Base-by-base conservation (phyloP, 2,888 invertebrate species). In the Cantharis rustica region DNA sequence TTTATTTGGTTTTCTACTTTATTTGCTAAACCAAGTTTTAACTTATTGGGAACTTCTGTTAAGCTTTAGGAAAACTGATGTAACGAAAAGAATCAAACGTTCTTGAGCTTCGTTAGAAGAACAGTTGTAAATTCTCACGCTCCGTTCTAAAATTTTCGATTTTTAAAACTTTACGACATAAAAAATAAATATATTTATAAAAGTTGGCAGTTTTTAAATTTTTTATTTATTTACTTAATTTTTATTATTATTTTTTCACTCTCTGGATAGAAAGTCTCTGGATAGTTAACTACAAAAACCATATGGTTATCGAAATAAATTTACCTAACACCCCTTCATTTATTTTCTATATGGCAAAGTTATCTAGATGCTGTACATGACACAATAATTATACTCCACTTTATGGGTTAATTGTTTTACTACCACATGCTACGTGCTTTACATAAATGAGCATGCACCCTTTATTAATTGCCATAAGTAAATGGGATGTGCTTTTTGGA, bases 41-140 rank as follows among this genome's bases (percentile, higher is more conserved):
- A 71, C 73, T 27, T 71, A 23, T 75, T 77, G 69, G 17, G 72
- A 71, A 75, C 69, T 70, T 47, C 77, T 75, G 77, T 17, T 77
- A 23, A 68, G 17, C 13, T 27, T 20, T 23, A 69, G 68, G 70
- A 77, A 77, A 75, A 77, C 72, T 69, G 69, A 61, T 62, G 73
- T 64, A 75, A 81, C 76, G 81, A 79, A 80, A 81, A 80, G 80
- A 81, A 80, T 80, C 79, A 80, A 80, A 80, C 77, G 78, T 81
- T 79, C 80, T 81, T 79, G 79, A 81, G 81, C 81, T 81, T 81
- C 81, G 81, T 81, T 81, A 79, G 80, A 77, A 77, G 69, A 75
- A 17, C 80, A 80, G 73, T 76, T 81, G 81, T 26, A 62, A 17
- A 75, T 77, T 77, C 77, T 68, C 77, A 77, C 77, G 75, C 70